phyloP scores from a whole-genome alignment of 2,888 invertebrate genomes.

The Drosophila monieri region DNA sequence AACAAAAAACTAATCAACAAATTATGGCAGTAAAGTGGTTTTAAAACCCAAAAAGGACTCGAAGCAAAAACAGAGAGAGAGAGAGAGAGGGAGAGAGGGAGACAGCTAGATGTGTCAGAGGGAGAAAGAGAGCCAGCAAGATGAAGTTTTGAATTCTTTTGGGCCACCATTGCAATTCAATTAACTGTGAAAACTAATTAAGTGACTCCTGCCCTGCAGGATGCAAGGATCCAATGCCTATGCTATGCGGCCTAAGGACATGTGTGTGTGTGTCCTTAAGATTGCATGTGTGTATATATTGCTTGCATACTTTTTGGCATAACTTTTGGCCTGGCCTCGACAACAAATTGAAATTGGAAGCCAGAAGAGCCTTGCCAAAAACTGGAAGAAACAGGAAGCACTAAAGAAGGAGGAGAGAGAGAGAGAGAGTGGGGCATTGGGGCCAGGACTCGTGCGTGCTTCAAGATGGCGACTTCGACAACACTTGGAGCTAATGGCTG shows the following conservation, averaged over 20 bases:
- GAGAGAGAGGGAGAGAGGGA: background rate
- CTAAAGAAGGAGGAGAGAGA: background rate
- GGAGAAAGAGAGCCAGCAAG: background rate
- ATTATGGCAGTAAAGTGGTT: slow-evolving; percentile 34
- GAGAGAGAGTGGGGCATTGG: background rate
- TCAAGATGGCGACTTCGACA: slow-evolving; percentile 74
- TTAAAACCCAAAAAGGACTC: background rate
- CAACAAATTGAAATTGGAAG: slow-evolving; percentile 66
- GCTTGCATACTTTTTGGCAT: slow-evolving; percentile 70
- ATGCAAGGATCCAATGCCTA: slow-evolving; percentile 8
- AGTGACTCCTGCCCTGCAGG: slow-evolving; percentile 55
- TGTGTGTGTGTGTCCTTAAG: background rate
- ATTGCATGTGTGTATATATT: slow-evolving; percentile 26
- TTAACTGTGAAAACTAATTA: slow-evolving; percentile 81
- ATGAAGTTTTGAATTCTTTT: slow-evolving; percentile 45
- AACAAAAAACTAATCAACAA: slow-evolving; percentile 46
- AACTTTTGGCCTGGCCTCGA: slow-evolving; percentile 63
- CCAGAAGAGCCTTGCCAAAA: slow-evolving; percentile 24
- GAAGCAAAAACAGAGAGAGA: background rate
- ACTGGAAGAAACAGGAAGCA: background rate
- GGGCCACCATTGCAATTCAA: slow-evolving; percentile 72
- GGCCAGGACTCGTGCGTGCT: slow-evolving; percentile 54
- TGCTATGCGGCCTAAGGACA: background rate
- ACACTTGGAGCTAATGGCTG: slow-evolving; percentile 71
- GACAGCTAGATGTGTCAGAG: background rate